phyloP scores from a whole-genome alignment of 2,888 invertebrate species.

The Hemaris fuciformis region DNA sequence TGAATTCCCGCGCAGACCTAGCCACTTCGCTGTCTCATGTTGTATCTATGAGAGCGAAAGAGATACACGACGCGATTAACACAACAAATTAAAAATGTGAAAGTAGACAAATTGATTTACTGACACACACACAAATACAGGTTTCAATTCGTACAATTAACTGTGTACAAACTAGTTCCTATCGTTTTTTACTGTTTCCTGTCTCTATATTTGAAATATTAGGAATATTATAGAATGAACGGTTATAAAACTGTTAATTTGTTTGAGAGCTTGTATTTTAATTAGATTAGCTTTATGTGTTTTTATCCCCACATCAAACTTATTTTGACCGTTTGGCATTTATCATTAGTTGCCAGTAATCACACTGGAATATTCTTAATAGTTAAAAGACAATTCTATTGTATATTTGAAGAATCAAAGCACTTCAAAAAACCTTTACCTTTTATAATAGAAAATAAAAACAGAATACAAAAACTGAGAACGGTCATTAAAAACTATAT shows the following conservation, averaged over 20 bases:
- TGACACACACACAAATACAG: too few species aligned
- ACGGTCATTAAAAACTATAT: conserved; percentile 4
- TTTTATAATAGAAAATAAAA: neutral
- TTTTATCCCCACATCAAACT: too few species aligned
- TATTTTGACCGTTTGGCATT: too few species aligned
- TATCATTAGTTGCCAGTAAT: too few species aligned
- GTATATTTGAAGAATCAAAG: too few species aligned
- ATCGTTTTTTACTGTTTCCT: neutral
- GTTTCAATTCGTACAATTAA: neutral
- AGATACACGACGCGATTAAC: neutral
- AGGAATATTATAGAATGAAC: too few species aligned
- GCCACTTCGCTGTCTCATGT: neutral
- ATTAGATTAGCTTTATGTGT: too few species aligned
- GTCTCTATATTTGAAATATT: too few species aligned
- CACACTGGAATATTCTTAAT: too few species aligned
- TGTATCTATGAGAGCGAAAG: neutral
- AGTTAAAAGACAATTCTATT: too few species aligned
- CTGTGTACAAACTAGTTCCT: neutral
- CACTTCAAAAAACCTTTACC: neutral
- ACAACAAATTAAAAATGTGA: neutral
- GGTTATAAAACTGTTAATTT: too few species aligned
- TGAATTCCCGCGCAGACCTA: neutral
- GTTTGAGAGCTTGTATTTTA: too few species aligned
- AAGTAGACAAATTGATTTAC: neutral
- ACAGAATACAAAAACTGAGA: neutral